These are phyloP conservation scores for Progne subis DNA, from an alignment of 2,113 vertebrate genomes.

Conservation along the genomic window DNA sequence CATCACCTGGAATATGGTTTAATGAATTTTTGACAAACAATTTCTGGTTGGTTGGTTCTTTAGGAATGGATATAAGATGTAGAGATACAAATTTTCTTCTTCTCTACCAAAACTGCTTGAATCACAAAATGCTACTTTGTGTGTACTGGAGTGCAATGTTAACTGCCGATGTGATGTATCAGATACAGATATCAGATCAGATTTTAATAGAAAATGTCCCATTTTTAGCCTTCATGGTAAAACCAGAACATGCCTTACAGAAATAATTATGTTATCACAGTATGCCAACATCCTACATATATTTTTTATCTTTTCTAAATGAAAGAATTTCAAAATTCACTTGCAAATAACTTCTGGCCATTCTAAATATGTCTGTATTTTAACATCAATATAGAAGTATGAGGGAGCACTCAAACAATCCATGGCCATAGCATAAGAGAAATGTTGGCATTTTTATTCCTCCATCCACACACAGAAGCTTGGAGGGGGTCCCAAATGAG, in stretches of 20 bases:
- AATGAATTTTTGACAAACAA: background rate
- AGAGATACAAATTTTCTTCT: background rate
- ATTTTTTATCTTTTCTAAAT: background rate
- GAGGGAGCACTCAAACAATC: background rate
- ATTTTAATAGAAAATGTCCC: background rate
- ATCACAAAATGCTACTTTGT: background rate
- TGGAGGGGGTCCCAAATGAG: background rate
- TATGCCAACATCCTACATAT: background rate
- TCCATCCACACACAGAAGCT: background rate
- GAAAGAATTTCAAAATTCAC: background rate
- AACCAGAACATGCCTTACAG: background rate
- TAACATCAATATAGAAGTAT: background rate
- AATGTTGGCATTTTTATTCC: background rate
- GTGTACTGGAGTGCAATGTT: background rate
- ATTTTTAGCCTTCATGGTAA: background rate
- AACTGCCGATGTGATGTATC: background rate
- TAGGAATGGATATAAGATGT: background rate
- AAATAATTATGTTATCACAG: background rate
- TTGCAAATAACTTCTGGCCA: background rate
- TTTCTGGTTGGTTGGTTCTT: background rate
- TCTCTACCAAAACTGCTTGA: background rate
- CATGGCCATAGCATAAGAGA: background rate
- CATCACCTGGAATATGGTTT: background rate
- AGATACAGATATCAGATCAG: background rate
- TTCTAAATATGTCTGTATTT: background rate